phyloP scores from a whole-genome alignment of 2,113 vertebrate genomes.

The Synodontis membranacea region DNA sequence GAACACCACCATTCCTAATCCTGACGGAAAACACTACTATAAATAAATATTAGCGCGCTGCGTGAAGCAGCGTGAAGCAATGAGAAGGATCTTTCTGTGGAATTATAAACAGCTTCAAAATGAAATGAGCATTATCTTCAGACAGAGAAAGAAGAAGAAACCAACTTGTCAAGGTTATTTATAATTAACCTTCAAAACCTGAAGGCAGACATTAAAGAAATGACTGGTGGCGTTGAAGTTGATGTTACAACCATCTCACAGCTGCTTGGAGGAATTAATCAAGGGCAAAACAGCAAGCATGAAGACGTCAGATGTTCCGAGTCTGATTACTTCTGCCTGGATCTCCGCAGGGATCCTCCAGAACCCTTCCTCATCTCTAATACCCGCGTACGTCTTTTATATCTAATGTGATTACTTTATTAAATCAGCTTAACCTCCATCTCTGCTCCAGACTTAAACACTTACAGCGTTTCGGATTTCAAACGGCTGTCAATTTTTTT shows the following conservation, averaged over 20 bases:
- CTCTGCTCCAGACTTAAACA: too few species aligned
- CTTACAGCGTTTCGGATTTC: background rate
- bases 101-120: background rate
- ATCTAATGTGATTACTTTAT: background rate
- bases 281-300: background rate
- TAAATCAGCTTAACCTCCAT: too few species aligned
- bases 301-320: conserved; percentile 3
- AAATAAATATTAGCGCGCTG: background rate
- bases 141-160: too few species aligned
- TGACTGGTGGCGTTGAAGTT: background rate
- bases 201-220: too few species aligned
- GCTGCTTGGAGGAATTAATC: conserved; percentile 6
- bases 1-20: background rate
- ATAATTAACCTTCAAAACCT: background rate
- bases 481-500: background rate
- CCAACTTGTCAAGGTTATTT: background rate
- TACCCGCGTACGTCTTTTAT: background rate
- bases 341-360: conserved; percentile 20
- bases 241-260: background rate
- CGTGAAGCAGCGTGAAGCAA: too few species aligned
- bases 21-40: conserved; percentile 2
- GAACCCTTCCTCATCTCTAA: background rate
- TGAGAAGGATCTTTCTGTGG: background rate
- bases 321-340: conserved; percentile 9
- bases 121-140: background rate